Percentiles rank a stretch among this genome's conserved stretches.
phyloP scores from a whole-genome alignment of 2,888 invertebrate species.

The Cheilosia soror region DNA sequence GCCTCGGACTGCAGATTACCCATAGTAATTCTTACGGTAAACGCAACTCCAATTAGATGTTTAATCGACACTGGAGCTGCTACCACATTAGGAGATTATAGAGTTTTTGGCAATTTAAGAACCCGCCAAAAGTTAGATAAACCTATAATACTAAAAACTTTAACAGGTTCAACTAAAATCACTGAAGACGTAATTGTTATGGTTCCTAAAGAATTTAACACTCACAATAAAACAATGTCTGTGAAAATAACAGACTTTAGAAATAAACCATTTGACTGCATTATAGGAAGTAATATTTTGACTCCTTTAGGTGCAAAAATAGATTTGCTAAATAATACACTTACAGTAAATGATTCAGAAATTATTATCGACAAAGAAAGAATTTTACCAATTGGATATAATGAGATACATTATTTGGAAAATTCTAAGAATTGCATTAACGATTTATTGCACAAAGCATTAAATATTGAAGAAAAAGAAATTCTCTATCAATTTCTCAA shows the following conservation, averaged over 20 bases:
- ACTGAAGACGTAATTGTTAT: conserved; percentile 7
- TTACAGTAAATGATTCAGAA: neutral
- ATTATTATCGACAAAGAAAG: too few relatives aligned
- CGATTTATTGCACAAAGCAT: too few relatives aligned
- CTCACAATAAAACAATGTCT: too few relatives aligned
- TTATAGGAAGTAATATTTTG: too few relatives aligned
- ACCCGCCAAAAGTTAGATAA: conserved; percentile 6
- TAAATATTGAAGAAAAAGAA: too few relatives aligned
- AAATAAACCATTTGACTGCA: neutral
- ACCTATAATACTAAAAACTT: conserved; percentile 6
- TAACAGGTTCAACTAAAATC: conserved; percentile 17
- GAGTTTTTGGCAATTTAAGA: neutral
- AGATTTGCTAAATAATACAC: conserved; percentile 9
- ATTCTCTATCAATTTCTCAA: conserved; percentile 4
- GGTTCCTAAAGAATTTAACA: neutral
- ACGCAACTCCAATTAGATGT: conserved; percentile 9
- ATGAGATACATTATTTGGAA: neutral
- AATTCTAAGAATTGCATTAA: too few relatives aligned
- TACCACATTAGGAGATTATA: conserved; percentile 22
- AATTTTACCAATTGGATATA: too few relatives aligned
- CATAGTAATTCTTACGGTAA: neutral
- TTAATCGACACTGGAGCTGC: conserved; percentile 27
- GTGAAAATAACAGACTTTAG: conserved; percentile 35
- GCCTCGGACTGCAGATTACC: conserved; percentile 5
- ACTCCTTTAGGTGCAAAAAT: conserved; percentile 16